These are phyloP conservation scores for Pseudomyrmex cubaensis DNA, from an alignment of 1,140 invertebrate species.

Conservation along the genomic window DNA sequence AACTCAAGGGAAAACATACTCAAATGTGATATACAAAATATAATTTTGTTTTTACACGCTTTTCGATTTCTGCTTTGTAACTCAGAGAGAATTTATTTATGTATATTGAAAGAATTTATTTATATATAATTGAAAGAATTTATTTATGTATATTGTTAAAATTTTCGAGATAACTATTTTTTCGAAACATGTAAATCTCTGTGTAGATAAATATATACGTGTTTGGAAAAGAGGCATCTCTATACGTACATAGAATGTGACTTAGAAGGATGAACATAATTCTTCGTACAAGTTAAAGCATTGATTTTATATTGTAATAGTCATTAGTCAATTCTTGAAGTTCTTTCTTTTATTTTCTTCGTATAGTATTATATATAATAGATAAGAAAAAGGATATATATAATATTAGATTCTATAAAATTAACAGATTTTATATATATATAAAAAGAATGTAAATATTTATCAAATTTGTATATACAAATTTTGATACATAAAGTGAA, in stretches of 20 bases:
- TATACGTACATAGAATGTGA: not conserved
- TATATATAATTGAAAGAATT: not conserved
- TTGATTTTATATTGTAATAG: conserved; percentile 55
- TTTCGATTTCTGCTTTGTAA: not conserved
- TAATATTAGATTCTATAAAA: conserved; percentile 64
- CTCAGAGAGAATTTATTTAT: not conserved
- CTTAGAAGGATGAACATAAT: conserved; percentile 24
- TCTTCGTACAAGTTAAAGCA: conserved; percentile 14
- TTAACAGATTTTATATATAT: conserved; percentile 63
- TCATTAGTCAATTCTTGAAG: conserved; percentile 68
- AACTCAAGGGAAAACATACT: no score
- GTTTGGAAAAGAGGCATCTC: conserved; percentile 32
- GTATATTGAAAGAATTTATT: not conserved
- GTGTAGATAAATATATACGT: conserved; percentile 22
- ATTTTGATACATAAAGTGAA: conserved; percentile 5
- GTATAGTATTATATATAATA: conserved; percentile 52
- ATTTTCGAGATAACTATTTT: not conserved
- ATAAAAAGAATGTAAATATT: conserved; percentile 75
- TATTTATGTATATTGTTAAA: not conserved
- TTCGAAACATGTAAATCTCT: not conserved
- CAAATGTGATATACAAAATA: not conserved
- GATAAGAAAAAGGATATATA: conserved; percentile 55
- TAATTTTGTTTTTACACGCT: not conserved
- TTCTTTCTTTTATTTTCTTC: conserved; percentile 67
- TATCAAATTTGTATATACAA: conserved; percentile 71